phyloP scores from a whole-genome alignment of 37 sponge, comb jelly and placozoan genomes.

The Chondrilla cf. caribensis region DNA sequence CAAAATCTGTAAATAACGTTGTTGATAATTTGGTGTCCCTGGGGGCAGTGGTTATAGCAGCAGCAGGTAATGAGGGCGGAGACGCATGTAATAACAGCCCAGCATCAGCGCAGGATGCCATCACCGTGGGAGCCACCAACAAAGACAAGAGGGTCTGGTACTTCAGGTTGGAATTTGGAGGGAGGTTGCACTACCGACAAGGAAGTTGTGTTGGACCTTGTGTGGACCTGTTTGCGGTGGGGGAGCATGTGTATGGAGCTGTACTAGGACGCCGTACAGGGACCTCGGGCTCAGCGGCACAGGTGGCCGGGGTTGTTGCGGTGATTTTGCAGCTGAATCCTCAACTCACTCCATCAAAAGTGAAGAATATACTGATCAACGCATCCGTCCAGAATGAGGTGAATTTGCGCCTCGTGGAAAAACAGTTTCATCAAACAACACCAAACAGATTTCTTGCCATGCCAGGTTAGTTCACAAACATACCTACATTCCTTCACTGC shows the following conservation, averaged over 20 bases:
- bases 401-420: neutral
- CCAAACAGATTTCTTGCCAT: conserved; percentile 7
- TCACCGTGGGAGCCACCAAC: conserved; percentile 9
- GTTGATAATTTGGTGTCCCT: neutral
- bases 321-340: neutral
- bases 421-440: neutral
- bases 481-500: too few relatives aligned
- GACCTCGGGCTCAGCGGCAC: neutral
- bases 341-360: neutral
- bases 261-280: neutral
- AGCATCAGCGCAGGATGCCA: conserved; percentile 4
- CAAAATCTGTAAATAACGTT: neutral
- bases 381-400: neutral
- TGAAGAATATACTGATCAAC: neutral
- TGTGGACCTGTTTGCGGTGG: conserved; percentile 7
- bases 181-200: neutral
- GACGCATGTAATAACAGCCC: conserved; percentile 4
- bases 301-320: conserved; percentile 2
- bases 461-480: neutral
- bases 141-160: neutral
- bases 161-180: neutral
- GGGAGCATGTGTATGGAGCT: neutral
- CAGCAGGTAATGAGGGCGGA: conserved; percentile 9
- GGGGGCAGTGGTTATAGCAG: neutral
- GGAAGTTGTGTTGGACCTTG: neutral